Evolutionary conservation across 2,113 vertebrate genomes (phyloP).

Genomic region (Sclerurus mexicanus): DNA sequence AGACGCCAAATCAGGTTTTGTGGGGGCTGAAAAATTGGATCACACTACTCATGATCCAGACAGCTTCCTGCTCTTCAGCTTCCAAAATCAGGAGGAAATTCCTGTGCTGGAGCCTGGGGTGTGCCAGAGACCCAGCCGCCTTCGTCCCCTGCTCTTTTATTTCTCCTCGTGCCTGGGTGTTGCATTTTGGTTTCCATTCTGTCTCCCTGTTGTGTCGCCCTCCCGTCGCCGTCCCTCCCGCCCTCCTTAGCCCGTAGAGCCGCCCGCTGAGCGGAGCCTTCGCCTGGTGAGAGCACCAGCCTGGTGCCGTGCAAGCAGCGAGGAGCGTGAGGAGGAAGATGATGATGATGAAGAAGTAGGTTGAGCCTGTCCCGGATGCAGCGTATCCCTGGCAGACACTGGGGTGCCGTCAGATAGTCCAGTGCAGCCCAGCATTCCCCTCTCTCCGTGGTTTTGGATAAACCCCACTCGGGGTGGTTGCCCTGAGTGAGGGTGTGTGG

Average conservation of each 20-base stretch:
- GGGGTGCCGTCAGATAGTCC: conserved; percentile 49
- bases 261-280: conserved; percentile 77
- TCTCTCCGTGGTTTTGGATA: accelerated
- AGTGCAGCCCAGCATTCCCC: neutral
- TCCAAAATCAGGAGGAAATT: neutral
- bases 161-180: neutral
- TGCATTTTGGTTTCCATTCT: conserved; percentile 61
- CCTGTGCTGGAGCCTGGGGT: neutral
- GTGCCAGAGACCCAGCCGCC: neutral
- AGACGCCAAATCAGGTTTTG: neutral
- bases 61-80: neutral
- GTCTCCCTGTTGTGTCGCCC: conserved; percentile 42
- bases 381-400: neutral
- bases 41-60: neutral
- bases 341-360: conserved; percentile 85
- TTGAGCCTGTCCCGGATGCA: neutral
- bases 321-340: conserved; percentile 79
- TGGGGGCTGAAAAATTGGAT: conserved; percentile 26
- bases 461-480: neutral
- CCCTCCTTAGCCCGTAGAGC: conserved; percentile 71
- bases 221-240: conserved; percentile 16
- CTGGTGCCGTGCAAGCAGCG: conserved; percentile 74
- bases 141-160: neutral
- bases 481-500: neutral
- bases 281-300: conserved; percentile 76